A percentile compares a stretch with the other conserved stretches of the same genome.
Evolutionary conservation across 2,888 invertebrate genomes (phyloP).

Genomic region (Diaperis boleti): DNA sequence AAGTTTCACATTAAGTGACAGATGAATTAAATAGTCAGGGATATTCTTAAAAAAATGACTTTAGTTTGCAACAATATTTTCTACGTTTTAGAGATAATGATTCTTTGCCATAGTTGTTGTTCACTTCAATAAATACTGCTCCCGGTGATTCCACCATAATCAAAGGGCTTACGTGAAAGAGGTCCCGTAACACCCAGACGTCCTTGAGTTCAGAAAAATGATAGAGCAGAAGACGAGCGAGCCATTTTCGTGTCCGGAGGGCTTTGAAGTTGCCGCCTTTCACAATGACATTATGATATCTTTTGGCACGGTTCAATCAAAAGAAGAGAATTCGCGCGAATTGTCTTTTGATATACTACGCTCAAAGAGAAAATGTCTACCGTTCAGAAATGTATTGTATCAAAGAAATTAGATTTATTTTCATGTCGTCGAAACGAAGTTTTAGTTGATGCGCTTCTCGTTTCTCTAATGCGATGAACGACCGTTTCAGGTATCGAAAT

Average conservation of each 20-base stretch:
- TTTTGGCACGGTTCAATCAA: slow-evolving; percentile 37
- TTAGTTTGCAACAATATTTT: no score
- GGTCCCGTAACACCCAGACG: no score
- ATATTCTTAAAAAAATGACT: no score
- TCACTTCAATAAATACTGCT: no score
- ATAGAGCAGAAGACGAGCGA: slow-evolving; percentile 2
- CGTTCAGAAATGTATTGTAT: slow-evolving; percentile 49
- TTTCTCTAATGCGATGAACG: slow-evolving; percentile 39
- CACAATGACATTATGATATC: slow-evolving; percentile 36
- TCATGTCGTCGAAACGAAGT: slow-evolving; percentile 48
- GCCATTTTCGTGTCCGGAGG: slow-evolving; percentile 4
- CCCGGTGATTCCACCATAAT: no score
- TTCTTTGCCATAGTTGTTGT: no score
- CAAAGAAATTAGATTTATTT: slow-evolving; percentile 54
- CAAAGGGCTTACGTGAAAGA: no score
- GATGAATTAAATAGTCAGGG: no score
- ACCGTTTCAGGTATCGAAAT: slow-evolving; percentile 39
- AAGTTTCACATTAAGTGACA: no score
- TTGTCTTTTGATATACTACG: slow-evolving; percentile 37
- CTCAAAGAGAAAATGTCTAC: slow-evolving; percentile 31
- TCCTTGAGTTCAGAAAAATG: slow-evolving; percentile 25
- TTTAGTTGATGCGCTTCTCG: slow-evolving; percentile 36
- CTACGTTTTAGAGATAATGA: no score
- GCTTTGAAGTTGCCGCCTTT: slow-evolving; percentile 28
- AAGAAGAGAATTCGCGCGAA: slow-evolving; percentile 33